phyloP scores from a whole-genome alignment of 64 coral and sea anemone species.

The Stichodactyla mertensii region DNA sequence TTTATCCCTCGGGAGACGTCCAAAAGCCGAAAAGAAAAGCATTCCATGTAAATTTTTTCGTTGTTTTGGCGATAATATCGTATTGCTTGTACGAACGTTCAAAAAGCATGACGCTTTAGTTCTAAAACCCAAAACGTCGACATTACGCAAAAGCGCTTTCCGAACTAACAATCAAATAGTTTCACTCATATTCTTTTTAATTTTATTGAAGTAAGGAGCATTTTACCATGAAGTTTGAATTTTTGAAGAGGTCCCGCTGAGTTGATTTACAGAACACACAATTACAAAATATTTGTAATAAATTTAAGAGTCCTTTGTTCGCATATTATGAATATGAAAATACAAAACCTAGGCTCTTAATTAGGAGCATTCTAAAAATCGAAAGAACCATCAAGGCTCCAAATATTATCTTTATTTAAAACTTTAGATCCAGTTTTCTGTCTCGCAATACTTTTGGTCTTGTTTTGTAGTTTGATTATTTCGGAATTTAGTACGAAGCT shows the following conservation, averaged over 20 bases:
- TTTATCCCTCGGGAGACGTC: not conserved
- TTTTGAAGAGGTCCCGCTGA: not conserved
- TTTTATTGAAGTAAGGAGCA: not conserved
- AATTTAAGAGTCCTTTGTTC: conserved; percentile 17
- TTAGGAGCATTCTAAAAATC: not conserved
- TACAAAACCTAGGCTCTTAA: not conserved
- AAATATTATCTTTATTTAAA: not conserved
- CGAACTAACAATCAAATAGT: not conserved
- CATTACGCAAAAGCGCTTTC: not conserved
- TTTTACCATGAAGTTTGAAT: not conserved
- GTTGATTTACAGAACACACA: conserved; percentile 2
- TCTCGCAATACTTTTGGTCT: no score
- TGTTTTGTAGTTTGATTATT: no score
- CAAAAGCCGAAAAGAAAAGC: not conserved
- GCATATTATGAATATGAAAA: not conserved
- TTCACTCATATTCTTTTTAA: not conserved
- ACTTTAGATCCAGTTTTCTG: not conserved
- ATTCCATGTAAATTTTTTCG: not conserved
- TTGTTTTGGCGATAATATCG: not conserved
- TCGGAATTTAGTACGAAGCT: no score
- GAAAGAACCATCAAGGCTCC: not conserved
- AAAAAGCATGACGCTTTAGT: not conserved
- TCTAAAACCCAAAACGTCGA: not conserved
- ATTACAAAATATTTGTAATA: not conserved
- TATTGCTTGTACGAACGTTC: not conserved